phyloP scores from a whole-genome alignment of 2,797 vertebrate genomes.

The Chelon labrosus region DNA sequence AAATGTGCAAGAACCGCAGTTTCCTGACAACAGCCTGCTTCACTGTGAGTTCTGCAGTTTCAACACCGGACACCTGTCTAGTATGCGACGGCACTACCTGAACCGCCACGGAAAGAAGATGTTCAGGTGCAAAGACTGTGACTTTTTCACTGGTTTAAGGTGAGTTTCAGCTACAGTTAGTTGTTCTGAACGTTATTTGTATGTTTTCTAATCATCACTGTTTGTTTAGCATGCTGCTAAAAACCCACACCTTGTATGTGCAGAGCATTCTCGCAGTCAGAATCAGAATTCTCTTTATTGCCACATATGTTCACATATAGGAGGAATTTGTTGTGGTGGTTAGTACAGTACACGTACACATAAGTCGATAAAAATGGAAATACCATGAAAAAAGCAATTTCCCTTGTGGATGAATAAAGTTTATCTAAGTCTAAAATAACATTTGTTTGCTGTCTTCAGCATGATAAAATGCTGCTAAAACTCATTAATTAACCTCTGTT shows the following conservation, averaged over 20 bases:
- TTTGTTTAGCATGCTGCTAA: not conserved
- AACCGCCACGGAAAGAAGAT: conserved; percentile 93
- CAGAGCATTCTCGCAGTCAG: not conserved
- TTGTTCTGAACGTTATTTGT: not conserved
- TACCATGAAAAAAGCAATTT: no score
- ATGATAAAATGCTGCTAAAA: not conserved
- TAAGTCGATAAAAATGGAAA: no score
- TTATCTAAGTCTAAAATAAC: no score
- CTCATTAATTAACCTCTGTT: no score
- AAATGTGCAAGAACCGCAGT: conserved; percentile 47
- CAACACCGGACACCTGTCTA: conserved; percentile 89
- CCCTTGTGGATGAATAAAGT: no score
- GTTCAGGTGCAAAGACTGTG: conserved; percentile 92
- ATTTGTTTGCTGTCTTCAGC: not conserved
- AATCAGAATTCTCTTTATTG: no score
- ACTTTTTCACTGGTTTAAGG: conserved; percentile 92
- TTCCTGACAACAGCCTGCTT: conserved; percentile 74
- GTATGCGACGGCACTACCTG: conserved; percentile 91
- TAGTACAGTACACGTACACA: no score
- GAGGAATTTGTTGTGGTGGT: no score
- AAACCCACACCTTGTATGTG: not conserved
- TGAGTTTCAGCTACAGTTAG: conserved; percentile 71
- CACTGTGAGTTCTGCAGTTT: conserved; percentile 95
- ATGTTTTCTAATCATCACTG: not conserved
- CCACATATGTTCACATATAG: no score